These are phyloP conservation scores for Ephydatia muelleri DNA, from an alignment of 37 sponge, comb jelly and placozoan genomes.

Conservation along the genomic window DNA sequence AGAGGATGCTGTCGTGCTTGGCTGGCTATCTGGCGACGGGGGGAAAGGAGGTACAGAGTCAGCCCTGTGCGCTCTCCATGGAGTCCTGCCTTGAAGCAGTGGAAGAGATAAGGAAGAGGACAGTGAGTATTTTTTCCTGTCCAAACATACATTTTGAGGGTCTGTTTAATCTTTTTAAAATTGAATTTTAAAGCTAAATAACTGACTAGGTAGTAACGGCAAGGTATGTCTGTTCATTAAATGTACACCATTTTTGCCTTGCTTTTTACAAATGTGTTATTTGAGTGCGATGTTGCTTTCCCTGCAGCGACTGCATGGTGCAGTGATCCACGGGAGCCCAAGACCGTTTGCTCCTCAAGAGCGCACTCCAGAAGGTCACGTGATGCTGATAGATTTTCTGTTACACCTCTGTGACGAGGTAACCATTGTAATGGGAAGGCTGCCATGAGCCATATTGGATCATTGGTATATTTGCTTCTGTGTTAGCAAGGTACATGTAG, in stretches of 20 bases:
- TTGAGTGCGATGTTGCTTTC: no score
- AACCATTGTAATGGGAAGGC: background rate
- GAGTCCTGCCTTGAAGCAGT: constrained; percentile 29
- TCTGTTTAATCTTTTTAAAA: no score
- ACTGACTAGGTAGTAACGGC: no score
- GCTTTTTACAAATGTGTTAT: no score
- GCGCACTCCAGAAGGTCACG: constrained; percentile 23
- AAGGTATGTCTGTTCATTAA: no score
- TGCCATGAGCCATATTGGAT: background rate
- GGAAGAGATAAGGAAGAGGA: constrained; percentile 40
- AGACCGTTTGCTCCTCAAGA: constrained; percentile 18
- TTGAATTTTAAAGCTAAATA: no score
- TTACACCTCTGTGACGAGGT: constrained; percentile 34
- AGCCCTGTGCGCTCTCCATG: background rate
- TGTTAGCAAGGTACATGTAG: no score
- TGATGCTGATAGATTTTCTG: constrained; percentile 30
- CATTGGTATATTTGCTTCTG: no score
- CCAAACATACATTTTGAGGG: background rate
- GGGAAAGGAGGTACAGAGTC: background rate
- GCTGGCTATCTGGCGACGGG: background rate
- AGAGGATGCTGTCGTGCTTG: constrained; percentile 20
- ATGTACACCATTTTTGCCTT: no score
- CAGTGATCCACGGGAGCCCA: no score
- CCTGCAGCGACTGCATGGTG: no score
- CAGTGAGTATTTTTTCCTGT: no score